Evolutionary conservation across 2,113 vertebrate species (phyloP).

Genomic region (Carlito syrichta): DNA sequence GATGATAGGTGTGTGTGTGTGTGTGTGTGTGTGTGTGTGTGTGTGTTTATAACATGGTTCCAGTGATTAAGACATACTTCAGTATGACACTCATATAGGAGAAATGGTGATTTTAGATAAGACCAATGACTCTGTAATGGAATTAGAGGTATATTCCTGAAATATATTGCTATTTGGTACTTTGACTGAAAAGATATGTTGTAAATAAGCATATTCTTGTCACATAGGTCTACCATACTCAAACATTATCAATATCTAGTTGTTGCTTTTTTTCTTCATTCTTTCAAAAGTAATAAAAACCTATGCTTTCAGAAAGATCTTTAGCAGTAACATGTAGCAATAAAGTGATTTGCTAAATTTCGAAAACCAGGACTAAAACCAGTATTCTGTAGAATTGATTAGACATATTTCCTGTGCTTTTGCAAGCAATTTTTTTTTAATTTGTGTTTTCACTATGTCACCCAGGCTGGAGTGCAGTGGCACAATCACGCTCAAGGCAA

Average conservation of each 20-base stretch:
- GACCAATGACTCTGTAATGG: background rate
- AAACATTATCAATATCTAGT: background rate
- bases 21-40: background rate
- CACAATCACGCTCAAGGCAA: too few species aligned
- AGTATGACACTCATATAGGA: background rate
- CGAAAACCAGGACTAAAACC: background rate
- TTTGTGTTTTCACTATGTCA: too few species aligned
- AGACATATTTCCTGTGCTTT: background rate
- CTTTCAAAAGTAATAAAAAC: background rate
- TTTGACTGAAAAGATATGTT: background rate
- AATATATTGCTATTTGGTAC: background rate
- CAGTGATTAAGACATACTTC: background rate
- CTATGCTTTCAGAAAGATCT: background rate
- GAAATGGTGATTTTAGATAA: background rate
- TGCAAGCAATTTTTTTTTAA: background rate
- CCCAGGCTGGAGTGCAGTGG: too few species aligned
- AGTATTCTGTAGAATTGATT: background rate
- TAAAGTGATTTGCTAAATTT: background rate
- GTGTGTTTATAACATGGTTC: background rate
- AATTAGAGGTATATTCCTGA: background rate
- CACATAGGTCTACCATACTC: background rate
- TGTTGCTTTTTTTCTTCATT: background rate
- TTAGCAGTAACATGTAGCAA: background rate
- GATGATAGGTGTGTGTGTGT: background rate
- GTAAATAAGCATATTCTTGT: background rate